Percentiles rank a stretch among this genome's conserved stretches.
Conservation (phyloP, 2,888 invertebrate genomes). For the Fragum whitleyi region DNA sequence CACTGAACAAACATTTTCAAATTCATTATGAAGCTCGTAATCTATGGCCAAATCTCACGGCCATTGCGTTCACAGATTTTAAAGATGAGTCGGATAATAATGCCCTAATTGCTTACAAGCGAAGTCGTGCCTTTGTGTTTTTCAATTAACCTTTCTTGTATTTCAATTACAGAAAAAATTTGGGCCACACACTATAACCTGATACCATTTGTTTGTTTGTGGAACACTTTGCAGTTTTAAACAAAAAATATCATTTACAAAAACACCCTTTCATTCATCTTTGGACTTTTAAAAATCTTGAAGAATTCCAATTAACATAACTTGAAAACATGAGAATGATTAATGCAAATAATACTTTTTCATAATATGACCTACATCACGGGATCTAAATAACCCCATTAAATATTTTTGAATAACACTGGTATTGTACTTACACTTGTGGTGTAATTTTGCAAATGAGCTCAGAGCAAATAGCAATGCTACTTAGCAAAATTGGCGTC, state of each 20-base stretch:
- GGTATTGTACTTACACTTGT: no score
- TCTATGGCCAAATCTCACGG: conserved; percentile 43
- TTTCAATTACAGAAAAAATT: conserved; percentile 49
- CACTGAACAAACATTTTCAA: conserved; percentile 31
- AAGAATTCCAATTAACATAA: conserved; percentile 5
- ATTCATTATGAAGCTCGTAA: conserved; percentile 43
- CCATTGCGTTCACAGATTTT: conserved; percentile 45
- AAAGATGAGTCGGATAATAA: conserved; percentile 47
- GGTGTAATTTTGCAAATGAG: no score
- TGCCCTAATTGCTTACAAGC: conserved; percentile 38
- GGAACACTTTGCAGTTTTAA: background rate
- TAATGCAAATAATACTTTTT: no score
- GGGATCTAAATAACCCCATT: no score
- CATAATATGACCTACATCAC: no score
- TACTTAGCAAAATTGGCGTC: no score
- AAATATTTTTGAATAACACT: no score
- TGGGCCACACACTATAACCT: conserved; percentile 47
- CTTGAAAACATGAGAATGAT: no score
- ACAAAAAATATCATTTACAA: background rate
- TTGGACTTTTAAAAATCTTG: background rate
- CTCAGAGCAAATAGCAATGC: no score
- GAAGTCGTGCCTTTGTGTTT: conserved; percentile 50
- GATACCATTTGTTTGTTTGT: conserved; percentile 33
- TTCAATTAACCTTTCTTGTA: conserved; percentile 61
- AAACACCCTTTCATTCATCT: conserved; percentile 10